Conservation (phyloP, 37 sponge, comb jelly and placozoan species). For the Oopsacas minuta region DNA sequence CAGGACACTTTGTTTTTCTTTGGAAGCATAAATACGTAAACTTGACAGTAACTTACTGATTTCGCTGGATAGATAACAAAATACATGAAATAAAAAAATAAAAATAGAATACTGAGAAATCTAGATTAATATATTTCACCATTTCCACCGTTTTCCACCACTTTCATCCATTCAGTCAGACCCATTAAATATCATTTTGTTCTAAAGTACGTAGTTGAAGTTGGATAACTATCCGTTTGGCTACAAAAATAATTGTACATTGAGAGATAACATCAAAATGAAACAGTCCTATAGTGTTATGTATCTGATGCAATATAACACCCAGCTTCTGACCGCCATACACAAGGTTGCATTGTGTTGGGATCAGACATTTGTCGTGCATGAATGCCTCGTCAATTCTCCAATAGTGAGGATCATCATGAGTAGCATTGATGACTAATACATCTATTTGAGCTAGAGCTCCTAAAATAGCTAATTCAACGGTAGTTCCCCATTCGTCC, state of each 20-base stretch:
- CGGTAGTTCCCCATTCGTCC: background rate
- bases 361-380: background rate
- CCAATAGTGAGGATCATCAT: background rate
- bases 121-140: background rate
- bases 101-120: background rate
- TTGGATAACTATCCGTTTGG: too few relatives aligned
- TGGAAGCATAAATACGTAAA: background rate
- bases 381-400: background rate
- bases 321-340: background rate
- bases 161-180: too few relatives aligned
- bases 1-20: background rate
- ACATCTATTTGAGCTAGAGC: background rate
- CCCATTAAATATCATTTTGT: too few relatives aligned
- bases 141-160: too few relatives aligned
- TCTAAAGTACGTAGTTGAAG: too few relatives aligned
- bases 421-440: background rate
- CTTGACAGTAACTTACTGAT: background rate
- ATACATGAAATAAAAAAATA: background rate
- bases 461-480: background rate
- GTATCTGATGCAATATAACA: background rate
- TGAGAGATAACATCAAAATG: too few relatives aligned
- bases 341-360: background rate
- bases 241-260: too few relatives aligned
- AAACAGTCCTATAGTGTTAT: background rate
- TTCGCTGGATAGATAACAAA: background rate